Evolutionary conservation across 2,113 vertebrate genomes (phyloP), one percentile per base, ranked within the genome.

Genomic region (Melierax canorus): DNA sequence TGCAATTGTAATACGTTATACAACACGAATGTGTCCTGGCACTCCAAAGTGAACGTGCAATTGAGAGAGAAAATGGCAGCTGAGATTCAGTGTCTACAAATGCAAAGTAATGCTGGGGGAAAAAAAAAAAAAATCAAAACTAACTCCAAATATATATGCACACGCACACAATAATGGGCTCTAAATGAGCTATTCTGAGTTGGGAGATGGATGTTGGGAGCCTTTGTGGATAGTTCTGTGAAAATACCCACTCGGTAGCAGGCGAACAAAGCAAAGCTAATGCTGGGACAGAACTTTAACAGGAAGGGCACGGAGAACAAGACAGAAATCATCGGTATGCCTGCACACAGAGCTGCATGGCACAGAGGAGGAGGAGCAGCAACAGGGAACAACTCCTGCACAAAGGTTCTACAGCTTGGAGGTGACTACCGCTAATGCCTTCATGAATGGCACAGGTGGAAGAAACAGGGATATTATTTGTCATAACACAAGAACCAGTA

Each of bases 21-120:
- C 55, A 51, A 62, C 48, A 16, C 0, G 2, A 39, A 32, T 2
- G 0, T 0, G 0, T 41, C 88, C 60, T 7, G 8, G 38, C 1
- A 7, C 66, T 67, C 69, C 43, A 20, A n/a, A 79, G 43, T 10
- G 67, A 59, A 71, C 67, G 16, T 32, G 46, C 38, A 46, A 38
- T 9, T 60, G 76, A 39, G 55, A 60, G 29, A 87, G 78, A 66
- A 64, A 82, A 80, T 0, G 6, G 36, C 38, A 92, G 85, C 78
- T 85, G 81, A 77, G 64, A 30, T 41, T 79, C 50, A 18, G 4
- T 13, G 51, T 15, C 83, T 80, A 39, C 50, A 69, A 80, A 88
- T 29, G 41, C 72, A 62, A 79, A 94, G 53, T 3, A 66, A 60
- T 4, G 32, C 19, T 6, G 74, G 19, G 2, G 8, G n/a, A n/a